Base-by-base conservation (phyloP, 2,113 vertebrate genomes). In the Anarrhichthys ocellatus region DNA sequence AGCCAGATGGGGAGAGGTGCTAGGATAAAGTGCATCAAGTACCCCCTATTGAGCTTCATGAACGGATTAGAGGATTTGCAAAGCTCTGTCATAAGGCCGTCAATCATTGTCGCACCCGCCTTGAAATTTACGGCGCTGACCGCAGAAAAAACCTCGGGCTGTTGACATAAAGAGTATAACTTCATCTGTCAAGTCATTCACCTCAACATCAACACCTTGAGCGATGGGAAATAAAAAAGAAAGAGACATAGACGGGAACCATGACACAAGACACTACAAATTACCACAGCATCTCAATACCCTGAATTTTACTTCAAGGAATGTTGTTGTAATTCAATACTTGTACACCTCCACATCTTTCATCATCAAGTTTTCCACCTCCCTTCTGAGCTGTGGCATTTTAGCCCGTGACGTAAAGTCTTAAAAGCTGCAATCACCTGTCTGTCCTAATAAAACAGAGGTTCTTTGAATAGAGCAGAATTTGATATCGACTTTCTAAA, bases 41-140 rank as follows among this genome's bases (percentile, higher is more conserved):
- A 84, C 87, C 88, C 87, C 89, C 91, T 82, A 74, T 91, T 87
- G 90, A 92, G 91, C 92, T 87, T 85, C 78, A 84, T 86, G 80
- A 88, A 86, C 56, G 91, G 94, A 95, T 94, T 93, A 93, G 91
- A 89, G 94, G 94, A 93, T 95, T 95, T 92, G 94, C 85, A 87
- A 87, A 88, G 90, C 82, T 86, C 91, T 91, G 91, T 94, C 93
- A 92, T 78, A 83, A 84, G 88, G 89, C 92, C 84, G 90, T 95
- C 95, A 92, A 90, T 95, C 94, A 94, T 52, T 89, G 72, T 89
- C 91, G 83, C 85, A 78, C 87, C 87, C 42, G 46, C 79, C 54
- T 74, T 74, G 44, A 85, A 10, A 90, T 87, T 83, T 93, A 92
- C 67, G 50, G 20, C 54, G 58, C 79, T 20, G 72, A 84, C 84